Percentiles rank a stretch among this genome's conserved stretches.
Evolutionary conservation across 2,888 invertebrate genomes (phyloP).

Genomic region (Drosophila anomalata): DNA sequence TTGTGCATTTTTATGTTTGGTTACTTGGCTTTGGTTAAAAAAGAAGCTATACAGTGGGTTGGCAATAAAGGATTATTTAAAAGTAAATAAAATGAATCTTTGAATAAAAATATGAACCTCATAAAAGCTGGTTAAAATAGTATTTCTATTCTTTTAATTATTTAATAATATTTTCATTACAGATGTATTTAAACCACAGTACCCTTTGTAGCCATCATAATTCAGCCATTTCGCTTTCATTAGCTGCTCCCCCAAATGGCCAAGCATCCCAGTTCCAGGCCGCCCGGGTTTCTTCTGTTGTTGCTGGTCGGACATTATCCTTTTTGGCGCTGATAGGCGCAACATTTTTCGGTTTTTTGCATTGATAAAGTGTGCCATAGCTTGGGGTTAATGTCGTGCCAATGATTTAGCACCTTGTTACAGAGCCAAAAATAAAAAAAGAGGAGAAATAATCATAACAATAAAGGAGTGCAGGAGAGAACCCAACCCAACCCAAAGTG

Average conservation of each 20-base stretch:
- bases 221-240: conserved; percentile 75
- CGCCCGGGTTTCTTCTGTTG: conserved; percentile 35
- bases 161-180: not conserved
- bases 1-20: conserved; percentile 48
- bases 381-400: conserved; percentile 83
- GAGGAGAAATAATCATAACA: not conserved
- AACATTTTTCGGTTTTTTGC: conserved; percentile 59
- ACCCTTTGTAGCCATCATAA: conserved; percentile 47
- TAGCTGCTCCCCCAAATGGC: conserved; percentile 63
- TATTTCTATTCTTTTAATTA: not conserved
- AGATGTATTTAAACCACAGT: conserved; percentile 37
- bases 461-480: conserved; percentile 7
- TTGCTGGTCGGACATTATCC: conserved; percentile 59
- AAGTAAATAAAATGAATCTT: not conserved
- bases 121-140: not conserved
- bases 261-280: conserved; percentile 26
- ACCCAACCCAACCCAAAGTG: conserved; percentile 1
- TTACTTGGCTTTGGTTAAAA: conserved; percentile 3
- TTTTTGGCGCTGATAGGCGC: conserved; percentile 71
- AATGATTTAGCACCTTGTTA: conserved; percentile 83
- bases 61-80: not conserved
- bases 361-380: conserved; percentile 83
- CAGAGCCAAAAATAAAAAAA: conserved; percentile 40
- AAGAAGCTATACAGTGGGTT: conserved; percentile 43
- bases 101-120: not conserved